Evolutionary conservation across 2,797 vertebrate species (phyloP), one percentile per base, ranked within the genome.

Genomic region (Scleropages formosus): DNA sequence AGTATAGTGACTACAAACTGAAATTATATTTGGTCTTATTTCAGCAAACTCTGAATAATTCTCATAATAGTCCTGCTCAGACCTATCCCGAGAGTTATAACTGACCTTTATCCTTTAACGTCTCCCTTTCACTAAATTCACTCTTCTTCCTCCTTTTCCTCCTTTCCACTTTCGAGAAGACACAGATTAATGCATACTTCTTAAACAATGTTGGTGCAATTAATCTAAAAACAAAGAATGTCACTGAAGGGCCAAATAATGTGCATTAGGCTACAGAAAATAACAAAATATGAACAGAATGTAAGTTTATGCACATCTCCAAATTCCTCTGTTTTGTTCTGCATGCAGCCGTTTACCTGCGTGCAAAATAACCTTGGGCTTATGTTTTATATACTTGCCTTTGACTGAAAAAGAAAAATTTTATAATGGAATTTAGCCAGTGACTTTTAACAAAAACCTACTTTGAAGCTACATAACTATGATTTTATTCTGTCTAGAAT

Each of bases 341-440:
- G 53, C 53, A 12, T 58, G 31, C 39, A 39, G 39, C 31, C 31
- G 39, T 39, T 39, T 22, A 68, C 47, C 47, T 51, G 13, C 66
- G 26, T 2, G 39, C 31, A 39, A 39, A 39, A 39, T 6, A 39
- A 2, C 39, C n/a, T n/a, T n/a, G n/a, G 39, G 39, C 31, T 2
- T 31, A 39, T 39, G 39, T 2, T 39, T 39, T 39, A 6, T 39
- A 6, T 39, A 2, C 31, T 6, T 39, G 2, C 67, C 47, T 4
- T 6, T 39, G 2, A 67, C 47, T 4, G 47, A 67, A 47, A 51
- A 24, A 51, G 11, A 68, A 26, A 22, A 67, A 46, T 15, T 39
- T n/a, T 10, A 7, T 26, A 46, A 46, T 66, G n/a, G 66, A 46
- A n/a, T n/a, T 68, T 68, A 68, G 12, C 46, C 66, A 68, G 46